Percentiles rank a stretch among this genome's conserved stretches.
Conservation (phyloP, 2,888 invertebrate genomes). For the Apocheima hispidaria region DNA sequence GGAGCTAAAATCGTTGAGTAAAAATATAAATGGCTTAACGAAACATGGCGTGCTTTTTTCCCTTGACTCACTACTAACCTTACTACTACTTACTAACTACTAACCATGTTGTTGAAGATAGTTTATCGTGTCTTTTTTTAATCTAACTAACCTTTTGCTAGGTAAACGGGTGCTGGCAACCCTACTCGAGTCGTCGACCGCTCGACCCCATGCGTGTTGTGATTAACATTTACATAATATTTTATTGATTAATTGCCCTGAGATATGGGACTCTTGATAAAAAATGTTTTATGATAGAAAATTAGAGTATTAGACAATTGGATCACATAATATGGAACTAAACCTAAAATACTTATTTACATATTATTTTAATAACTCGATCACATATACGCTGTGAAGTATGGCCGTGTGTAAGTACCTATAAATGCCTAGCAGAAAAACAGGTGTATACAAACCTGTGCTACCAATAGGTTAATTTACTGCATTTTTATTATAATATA, state of each 20-base stretch:
- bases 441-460: too few species aligned
- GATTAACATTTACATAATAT: slow-evolving; percentile 55
- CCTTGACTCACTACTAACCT: background rate
- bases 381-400: background rate
- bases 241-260: slow-evolving; percentile 66
- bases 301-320: slow-evolving; percentile 42
- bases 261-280: slow-evolving; percentile 57
- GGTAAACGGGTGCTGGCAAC: slow-evolving; percentile 25
- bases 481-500: background rate
- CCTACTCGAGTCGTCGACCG: slow-evolving; percentile 46
- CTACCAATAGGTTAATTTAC: too few species aligned
- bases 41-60: too few species aligned
- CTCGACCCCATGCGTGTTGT: slow-evolving; percentile 52
- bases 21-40: too few species aligned
- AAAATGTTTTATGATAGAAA: slow-evolving; percentile 45
- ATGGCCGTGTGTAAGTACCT: too few species aligned
- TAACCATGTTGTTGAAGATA: background rate
- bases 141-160: background rate
- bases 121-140: background rate
- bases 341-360: background rate
- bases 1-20: too few species aligned
- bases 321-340: slow-evolving; percentile 28
- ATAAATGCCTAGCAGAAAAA: too few species aligned
- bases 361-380: background rate
- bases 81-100: too few species aligned